These are phyloP conservation scores for Megaptera novaeangliae DNA, from an alignment of 2,113 vertebrate species.

Conservation along the genomic window DNA sequence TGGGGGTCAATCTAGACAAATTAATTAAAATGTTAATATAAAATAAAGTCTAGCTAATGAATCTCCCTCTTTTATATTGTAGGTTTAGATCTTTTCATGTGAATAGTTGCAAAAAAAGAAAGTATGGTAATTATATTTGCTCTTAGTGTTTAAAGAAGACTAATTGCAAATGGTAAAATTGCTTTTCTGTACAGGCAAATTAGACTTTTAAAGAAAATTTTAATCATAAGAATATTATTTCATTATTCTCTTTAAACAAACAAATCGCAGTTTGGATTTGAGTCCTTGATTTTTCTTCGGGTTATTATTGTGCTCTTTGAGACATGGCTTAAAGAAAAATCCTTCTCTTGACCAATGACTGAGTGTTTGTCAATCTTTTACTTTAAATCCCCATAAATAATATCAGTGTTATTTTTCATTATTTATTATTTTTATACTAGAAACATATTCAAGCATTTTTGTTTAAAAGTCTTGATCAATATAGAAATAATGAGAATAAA, in stretches of 20 bases:
- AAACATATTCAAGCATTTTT: background rate
- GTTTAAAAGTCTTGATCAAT: background rate
- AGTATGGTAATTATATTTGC: constrained; percentile 33
- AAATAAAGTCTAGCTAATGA: constrained; percentile 25
- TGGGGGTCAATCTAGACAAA: background rate
- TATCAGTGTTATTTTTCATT: background rate
- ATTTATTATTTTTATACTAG: background rate
- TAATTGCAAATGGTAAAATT: constrained; percentile 25
- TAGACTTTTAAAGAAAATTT: constrained; percentile 23
- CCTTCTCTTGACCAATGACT: background rate
- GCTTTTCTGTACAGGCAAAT: constrained; percentile 15
- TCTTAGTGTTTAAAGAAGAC: constrained; percentile 33
- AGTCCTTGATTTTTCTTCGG: background rate
- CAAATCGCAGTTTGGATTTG: background rate
- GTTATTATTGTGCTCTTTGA: background rate
- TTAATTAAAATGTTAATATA: constrained; percentile 25
- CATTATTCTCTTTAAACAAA: constrained; percentile 22
- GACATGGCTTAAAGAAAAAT: background rate
- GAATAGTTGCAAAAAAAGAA: constrained; percentile 23
- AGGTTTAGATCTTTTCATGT: constrained; percentile 30
- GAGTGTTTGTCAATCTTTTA: background rate
- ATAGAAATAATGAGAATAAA: background rate
- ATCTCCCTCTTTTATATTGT: background rate
- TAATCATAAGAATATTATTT: constrained; percentile 25
- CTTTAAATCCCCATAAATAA: background rate